Evolutionary conservation across 2,113 vertebrate species (phyloP).

Genomic region (Caranx ignobilis): DNA sequence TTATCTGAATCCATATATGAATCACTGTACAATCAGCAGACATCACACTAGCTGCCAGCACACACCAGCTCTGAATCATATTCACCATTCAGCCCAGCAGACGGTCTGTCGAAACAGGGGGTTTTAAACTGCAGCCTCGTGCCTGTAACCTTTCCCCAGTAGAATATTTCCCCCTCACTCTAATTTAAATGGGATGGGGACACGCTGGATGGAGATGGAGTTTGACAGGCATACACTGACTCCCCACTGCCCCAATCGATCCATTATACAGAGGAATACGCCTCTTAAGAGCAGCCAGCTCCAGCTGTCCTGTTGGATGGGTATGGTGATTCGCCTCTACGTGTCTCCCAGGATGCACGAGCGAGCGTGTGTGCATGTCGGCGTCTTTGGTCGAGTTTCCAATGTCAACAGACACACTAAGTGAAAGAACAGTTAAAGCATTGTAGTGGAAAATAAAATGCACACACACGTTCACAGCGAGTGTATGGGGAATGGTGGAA

Average conservation of each 20-base stretch:
- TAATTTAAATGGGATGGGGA: constrained; percentile 43
- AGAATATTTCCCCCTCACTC: constrained; percentile 13
- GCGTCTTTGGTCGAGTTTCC: constrained; percentile 50
- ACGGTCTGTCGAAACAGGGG: not conserved
- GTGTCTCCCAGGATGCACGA: constrained; percentile 30
- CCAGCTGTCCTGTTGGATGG: constrained; percentile 58
- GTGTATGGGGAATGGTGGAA: constrained; percentile 6
- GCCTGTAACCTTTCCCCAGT: constrained; percentile 60
- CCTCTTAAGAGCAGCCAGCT: constrained; percentile 54
- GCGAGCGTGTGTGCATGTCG: not conserved
- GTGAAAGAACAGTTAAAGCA: constrained; percentile 32
- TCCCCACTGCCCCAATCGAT: constrained; percentile 54
- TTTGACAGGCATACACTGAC: constrained; percentile 62
- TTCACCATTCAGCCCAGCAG: constrained; percentile 13
- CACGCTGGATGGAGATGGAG: constrained; percentile 48
- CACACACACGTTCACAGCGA: not conserved
- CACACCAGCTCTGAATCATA: constrained; percentile 31
- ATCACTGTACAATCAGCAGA: constrained; percentile 28
- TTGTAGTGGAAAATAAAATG: constrained; percentile 40
- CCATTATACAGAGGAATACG: constrained; percentile 52
- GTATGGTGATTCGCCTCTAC: constrained; percentile 46
- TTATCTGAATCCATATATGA: constrained; percentile 21
- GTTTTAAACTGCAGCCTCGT: constrained; percentile 54
- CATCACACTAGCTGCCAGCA: not conserved
- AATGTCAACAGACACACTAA: constrained; percentile 24